phyloP scores from a whole-genome alignment of 2,888 invertebrate species.

The Philopedon plagiatum region DNA sequence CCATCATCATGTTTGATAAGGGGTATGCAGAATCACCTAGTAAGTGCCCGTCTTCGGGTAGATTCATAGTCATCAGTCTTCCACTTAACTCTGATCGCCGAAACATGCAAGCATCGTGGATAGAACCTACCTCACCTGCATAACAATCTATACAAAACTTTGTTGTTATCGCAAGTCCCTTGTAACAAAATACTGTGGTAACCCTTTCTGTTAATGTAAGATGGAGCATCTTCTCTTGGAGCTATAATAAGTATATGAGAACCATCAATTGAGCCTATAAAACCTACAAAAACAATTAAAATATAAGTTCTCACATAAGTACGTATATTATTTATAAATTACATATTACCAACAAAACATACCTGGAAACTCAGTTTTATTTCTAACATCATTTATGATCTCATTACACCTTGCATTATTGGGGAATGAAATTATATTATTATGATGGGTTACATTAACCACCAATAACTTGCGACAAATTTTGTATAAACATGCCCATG shows the following conservation, averaged over 20 bases:
- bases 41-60: not conserved
- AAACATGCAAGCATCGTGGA: not conserved
- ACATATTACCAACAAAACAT: not conserved
- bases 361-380: not conserved
- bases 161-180: not conserved
- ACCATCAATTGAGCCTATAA: not conserved
- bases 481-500: not conserved
- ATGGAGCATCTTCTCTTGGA: no score
- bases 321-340: no score
- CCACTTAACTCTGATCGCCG: not conserved
- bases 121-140: not conserved
- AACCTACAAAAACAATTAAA: not conserved
- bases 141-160: not conserved
- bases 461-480: not conserved
- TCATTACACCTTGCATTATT: not conserved
- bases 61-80: not conserved
- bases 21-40: conserved; percentile 50
- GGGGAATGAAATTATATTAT: not conserved
- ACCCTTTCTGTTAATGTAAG: not conserved
- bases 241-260: not conserved
- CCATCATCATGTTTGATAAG: conserved; percentile 30
- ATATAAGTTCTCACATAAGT: no score
- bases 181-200: not conserved
- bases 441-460: not conserved
- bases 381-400: not conserved